A percentile compares a stretch with the other conserved stretches of the same genome.
These are phyloP conservation scores for Amiota minor DNA, from an alignment of 2,888 invertebrate species.

Conservation along the genomic window DNA sequence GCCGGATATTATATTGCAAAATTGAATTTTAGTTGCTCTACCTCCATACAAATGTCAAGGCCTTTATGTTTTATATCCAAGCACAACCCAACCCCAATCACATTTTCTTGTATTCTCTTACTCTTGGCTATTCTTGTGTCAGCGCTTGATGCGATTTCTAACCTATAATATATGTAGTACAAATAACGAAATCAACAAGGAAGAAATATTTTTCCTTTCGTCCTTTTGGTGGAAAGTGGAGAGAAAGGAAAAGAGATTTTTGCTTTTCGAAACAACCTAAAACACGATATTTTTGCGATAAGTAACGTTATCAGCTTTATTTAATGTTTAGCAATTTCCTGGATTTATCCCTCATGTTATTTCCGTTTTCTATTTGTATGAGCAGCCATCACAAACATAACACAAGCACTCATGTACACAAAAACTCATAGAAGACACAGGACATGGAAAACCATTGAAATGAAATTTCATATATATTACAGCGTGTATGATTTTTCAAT, in stretches of 20 bases:
- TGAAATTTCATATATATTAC: constrained; percentile 52
- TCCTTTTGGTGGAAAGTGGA: too few relatives aligned
- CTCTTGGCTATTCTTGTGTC: too few relatives aligned
- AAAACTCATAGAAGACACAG: constrained; percentile 46
- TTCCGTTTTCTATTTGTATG: constrained; percentile 68
- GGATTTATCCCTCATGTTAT: constrained; percentile 68
- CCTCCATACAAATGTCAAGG: too few relatives aligned
- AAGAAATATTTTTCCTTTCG: too few relatives aligned
- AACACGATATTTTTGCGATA: constrained; percentile 38
- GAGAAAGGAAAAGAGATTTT: too few relatives aligned
- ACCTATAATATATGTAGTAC: too few relatives aligned
- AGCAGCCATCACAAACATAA: constrained; percentile 29
- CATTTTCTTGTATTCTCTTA: too few relatives aligned
- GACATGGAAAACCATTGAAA: constrained; percentile 54
- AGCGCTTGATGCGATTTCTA: too few relatives aligned
- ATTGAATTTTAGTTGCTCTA: constrained; percentile 55
- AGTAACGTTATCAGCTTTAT: constrained; percentile 62
- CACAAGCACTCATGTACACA: constrained; percentile 25
- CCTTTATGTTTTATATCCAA: too few relatives aligned
- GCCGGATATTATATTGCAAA: constrained; percentile 66
- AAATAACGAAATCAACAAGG: too few relatives aligned
- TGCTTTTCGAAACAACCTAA: background rate
- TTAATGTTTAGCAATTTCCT: constrained; percentile 70
- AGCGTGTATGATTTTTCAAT: too few relatives aligned
- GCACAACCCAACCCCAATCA: too few relatives aligned